Conservation (phyloP, 1,140 invertebrate species). For the Choristoneura fumiferana region DNA sequence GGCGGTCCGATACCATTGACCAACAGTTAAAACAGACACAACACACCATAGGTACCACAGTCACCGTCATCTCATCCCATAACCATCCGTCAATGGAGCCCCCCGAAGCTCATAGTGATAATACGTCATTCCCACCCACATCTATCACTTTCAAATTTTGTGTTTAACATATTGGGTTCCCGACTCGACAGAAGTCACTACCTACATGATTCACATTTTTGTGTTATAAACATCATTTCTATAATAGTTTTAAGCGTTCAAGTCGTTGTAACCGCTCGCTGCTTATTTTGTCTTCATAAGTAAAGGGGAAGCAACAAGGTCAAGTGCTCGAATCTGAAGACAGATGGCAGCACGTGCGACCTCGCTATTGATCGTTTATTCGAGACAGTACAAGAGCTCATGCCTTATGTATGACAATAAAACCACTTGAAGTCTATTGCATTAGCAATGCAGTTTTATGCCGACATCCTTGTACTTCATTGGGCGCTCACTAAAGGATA, state of each 20-base stretch:
- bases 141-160: conserved; percentile 36
- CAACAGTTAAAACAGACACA: conserved; percentile 46
- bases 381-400: not conserved
- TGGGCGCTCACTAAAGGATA: no score
- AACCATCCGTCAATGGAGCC: conserved; percentile 35
- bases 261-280: conserved; percentile 52
- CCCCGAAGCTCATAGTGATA: conserved; percentile 26
- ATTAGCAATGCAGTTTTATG: not conserved
- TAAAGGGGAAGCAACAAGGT: not conserved
- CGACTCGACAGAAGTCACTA: conserved; percentile 48
- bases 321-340: not conserved
- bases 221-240: conserved; percentile 57
- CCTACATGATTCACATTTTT: conserved; percentile 62
- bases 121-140: conserved; percentile 32
- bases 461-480: no score
- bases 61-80: conserved; percentile 48
- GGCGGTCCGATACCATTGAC: not conserved
- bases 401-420: conserved; percentile 3
- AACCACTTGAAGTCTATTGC: conserved; percentile 2
- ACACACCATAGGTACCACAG: conserved; percentile 54
- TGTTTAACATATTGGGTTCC: conserved; percentile 39
- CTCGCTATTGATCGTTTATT: not conserved
- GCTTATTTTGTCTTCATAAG: not conserved
- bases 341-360: not conserved
- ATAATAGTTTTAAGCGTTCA: conserved; percentile 57